Evolutionary conservation across 2,113 vertebrate species (phyloP).

Genomic region (Heloderma charlesbogerti): DNA sequence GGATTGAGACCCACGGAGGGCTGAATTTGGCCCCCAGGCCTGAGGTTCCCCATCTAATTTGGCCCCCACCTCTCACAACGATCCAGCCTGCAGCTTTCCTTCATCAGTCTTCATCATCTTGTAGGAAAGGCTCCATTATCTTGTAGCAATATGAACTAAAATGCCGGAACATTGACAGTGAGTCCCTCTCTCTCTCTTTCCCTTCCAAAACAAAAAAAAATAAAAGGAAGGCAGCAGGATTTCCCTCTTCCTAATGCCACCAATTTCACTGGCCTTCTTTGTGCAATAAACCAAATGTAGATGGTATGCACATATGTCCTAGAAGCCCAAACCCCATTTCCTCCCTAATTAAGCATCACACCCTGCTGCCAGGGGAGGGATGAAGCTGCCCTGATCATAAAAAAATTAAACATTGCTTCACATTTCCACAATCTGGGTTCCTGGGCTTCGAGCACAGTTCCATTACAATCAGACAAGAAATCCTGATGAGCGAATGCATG

Average conservation of each 20-base stretch:
- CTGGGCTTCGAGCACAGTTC: slow-evolving; percentile 39
- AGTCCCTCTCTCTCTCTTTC: neutral
- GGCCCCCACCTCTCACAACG: neutral
- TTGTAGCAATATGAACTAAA: slow-evolving; percentile 11
- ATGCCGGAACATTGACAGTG: neutral
- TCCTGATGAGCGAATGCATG: neutral
- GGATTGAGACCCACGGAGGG: no score
- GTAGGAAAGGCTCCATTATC: neutral
- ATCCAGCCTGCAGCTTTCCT: slow-evolving; percentile 17
- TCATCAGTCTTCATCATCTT: neutral
- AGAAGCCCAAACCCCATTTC: slow-evolving; percentile 36
- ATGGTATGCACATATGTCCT: slow-evolving; percentile 39
- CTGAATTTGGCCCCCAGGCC: no score
- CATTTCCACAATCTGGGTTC: neutral
- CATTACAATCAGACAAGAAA: slow-evolving; percentile 39
- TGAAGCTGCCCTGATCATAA: slow-evolving; percentile 65
- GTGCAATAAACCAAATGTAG: slow-evolving; percentile 9
- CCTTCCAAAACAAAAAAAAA: neutral
- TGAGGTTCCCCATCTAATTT: no score
- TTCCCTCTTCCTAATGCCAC: neutral
- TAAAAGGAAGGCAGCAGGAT: slow-evolving; percentile 13
- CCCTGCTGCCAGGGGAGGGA: slow-evolving; percentile 58
- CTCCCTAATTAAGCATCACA: slow-evolving; percentile 66
- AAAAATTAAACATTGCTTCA: slow-evolving; percentile 67
- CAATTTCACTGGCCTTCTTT: slow-evolving; percentile 14